Base-by-base conservation (phyloP, 2,113 vertebrate species). In the Equus przewalskii region DNA sequence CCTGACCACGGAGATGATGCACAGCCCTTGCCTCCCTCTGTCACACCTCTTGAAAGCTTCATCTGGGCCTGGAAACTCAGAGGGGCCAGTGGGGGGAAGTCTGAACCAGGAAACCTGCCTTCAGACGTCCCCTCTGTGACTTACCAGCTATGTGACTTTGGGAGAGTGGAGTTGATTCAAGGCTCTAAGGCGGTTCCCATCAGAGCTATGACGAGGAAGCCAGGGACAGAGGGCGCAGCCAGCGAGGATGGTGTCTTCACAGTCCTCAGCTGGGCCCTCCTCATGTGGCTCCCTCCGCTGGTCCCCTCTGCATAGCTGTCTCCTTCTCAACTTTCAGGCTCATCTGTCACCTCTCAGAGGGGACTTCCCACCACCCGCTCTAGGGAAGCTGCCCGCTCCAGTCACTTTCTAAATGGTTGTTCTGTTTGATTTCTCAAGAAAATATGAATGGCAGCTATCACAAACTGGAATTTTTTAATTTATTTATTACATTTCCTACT, bases 251-350 rank as follows among this genome's bases (percentile, higher is more conserved):
- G 16, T 5, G 6, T 51, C 78, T 64, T 24, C 12, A 3, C n/a
- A 1, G 13, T 24, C 8, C 19, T 46, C 6, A 15, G 3, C 10
- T 56, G 33, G 15, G 26, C 54, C 5, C 6, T 73, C 26, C 76
- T 62, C 69, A 3, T 11, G 28, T 24, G 69, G 9, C 11, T 36
- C 51, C n/a, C 46, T 86, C 9, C n/a, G 3, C 30, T 6, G 60
- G 7, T n/a, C 9, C 4, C 6, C 41, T 7, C 15, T 21, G 36
- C 8, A 11, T 0, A 7, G 8, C 70, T 9, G 21, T 8, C 18
- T 64, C 49, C 56, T 36, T 56, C 41, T 56, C 46, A 67, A 54
- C 49, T 54, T 41, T 65, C 21, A 65, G 36, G 30, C 30, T 51
- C 56, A 36, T 10, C 30, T 64, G 49, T 58, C 51, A 19, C 54